These are phyloP conservation scores for Bombus superbus DNA, from an alignment of 1,140 invertebrate species.

Conservation along the genomic window DNA sequence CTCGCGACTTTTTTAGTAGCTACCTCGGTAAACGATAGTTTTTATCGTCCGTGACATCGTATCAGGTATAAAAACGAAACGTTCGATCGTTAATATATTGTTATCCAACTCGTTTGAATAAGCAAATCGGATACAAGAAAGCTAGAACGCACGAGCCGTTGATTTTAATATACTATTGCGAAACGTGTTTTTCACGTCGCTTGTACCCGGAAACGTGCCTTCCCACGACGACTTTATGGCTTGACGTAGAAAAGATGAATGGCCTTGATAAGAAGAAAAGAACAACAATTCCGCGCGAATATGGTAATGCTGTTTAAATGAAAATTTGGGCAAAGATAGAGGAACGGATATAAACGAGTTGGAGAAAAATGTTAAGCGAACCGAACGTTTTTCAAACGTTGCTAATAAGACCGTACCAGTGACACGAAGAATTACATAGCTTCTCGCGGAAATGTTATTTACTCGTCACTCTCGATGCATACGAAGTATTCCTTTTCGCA, in stretches of 20 bases:
- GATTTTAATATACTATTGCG: slow-evolving; percentile 16
- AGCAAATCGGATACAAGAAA: not conserved
- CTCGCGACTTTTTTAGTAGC: too few species aligned
- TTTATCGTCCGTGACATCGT: too few species aligned
- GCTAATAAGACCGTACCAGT: not conserved
- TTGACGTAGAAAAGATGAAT: not conserved
- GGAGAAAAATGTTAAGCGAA: too few species aligned
- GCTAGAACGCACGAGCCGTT: not conserved
- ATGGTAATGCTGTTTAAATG: not conserved
- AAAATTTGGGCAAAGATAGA: not conserved
- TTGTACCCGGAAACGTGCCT: slow-evolving; percentile 22
- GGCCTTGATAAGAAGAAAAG: slow-evolving; percentile 4
- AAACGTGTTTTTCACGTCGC: slow-evolving; percentile 34
- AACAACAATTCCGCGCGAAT: not conserved
- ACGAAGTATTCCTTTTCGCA: not conserved
- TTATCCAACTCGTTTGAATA: not conserved
- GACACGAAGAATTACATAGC: not conserved
- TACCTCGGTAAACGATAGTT: too few species aligned
- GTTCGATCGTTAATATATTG: too few species aligned
- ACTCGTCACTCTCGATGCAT: not conserved
- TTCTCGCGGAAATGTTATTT: not conserved
- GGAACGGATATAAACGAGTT: not conserved
- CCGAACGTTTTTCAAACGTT: too few species aligned
- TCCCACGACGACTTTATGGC: too few species aligned
- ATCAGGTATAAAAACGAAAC: too few species aligned